Evolutionary conservation across 2,888 invertebrate species (phyloP), one percentile per base, ranked within the genome.

Genomic region (Ceraclea dissimilis): DNA sequence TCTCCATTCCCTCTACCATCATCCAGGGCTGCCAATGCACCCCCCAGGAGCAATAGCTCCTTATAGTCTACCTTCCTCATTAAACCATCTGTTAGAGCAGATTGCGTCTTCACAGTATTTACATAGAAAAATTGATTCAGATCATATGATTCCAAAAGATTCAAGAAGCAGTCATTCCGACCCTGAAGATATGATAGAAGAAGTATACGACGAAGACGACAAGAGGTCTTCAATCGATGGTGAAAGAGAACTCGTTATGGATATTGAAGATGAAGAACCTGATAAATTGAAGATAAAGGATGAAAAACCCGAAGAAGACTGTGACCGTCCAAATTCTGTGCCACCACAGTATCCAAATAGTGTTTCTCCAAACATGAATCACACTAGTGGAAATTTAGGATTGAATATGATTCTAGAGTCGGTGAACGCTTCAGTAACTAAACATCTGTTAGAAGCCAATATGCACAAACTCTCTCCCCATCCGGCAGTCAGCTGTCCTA

Each of bases 321-420:
- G 64, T 21, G 60, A 59, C 22, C 63, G 61, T 50, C 52, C 21
- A 10, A 56, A 50, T 56, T 62, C 46, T 39, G 46, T 51, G 19
- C 49, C 54, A n/a, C 49, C 54, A 22, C 44, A 34, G 31, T 55
- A 52, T 11, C 20, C 33, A 19, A 56, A 63, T 20, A 58, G 62
- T 68, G 74, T 53, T 64, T 62, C 71, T 68, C 61, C 64, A 61
- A 47, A 64, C 69, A 64, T 68, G 52, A 70, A 68, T 54, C 64
- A 67, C 26, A 77, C 76, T 58, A 75, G 75, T 46, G 80, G 77
- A 63, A 75, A 84, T 56, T 79, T 83, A 62, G 81, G 80, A 39
- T 86, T 88, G 39, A 84, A 88, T 67, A 79, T 84, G 55, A 84
- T 89, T 64, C 71, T 87, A 63, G 86, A 88, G 68, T 86, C 85